phyloP scores from a whole-genome alignment of 1,140 invertebrate genomes.

The Cydia pomonella region DNA sequence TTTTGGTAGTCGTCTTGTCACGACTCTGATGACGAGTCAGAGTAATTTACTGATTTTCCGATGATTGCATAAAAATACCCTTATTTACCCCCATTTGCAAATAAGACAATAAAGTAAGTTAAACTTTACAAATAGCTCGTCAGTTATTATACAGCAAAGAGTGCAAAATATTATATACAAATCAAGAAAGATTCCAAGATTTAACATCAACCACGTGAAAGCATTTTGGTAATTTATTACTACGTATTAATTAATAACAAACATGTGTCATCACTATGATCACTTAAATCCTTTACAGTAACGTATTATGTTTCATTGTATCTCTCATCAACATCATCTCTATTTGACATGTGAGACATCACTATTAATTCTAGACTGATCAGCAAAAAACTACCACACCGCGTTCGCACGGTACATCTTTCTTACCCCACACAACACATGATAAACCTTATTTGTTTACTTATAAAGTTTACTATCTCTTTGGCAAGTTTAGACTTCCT shows the following conservation, averaged over 20 bases:
- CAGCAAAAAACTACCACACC: slow-evolving; percentile 9
- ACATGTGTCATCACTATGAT: background rate
- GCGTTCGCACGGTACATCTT: slow-evolving; percentile 12
- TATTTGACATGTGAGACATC: slow-evolving; percentile 3
- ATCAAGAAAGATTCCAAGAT: too few relatives aligned
- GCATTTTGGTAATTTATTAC: background rate
- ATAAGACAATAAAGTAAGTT: too few relatives aligned
- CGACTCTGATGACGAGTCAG: too few relatives aligned
- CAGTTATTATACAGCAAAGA: too few relatives aligned
- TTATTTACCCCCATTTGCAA: too few relatives aligned
- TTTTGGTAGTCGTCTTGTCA: too few relatives aligned
- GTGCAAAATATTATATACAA: too few relatives aligned
- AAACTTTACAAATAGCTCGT: too few relatives aligned
- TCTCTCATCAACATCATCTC: background rate
- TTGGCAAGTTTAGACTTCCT: background rate
- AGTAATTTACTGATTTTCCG: too few relatives aligned
- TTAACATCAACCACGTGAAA: too few relatives aligned
- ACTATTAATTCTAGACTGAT: slow-evolving; percentile 6
- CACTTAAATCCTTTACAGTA: background rate
- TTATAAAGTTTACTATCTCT: slow-evolving; percentile 5
- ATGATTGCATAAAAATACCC: too few relatives aligned
- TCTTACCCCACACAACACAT: background rate
- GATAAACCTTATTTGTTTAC: background rate
- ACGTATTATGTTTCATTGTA: background rate
- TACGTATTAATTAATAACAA: background rate